Conservation (phyloP, 2,888 invertebrate genomes). For the Leucophora obtusa region DNA sequence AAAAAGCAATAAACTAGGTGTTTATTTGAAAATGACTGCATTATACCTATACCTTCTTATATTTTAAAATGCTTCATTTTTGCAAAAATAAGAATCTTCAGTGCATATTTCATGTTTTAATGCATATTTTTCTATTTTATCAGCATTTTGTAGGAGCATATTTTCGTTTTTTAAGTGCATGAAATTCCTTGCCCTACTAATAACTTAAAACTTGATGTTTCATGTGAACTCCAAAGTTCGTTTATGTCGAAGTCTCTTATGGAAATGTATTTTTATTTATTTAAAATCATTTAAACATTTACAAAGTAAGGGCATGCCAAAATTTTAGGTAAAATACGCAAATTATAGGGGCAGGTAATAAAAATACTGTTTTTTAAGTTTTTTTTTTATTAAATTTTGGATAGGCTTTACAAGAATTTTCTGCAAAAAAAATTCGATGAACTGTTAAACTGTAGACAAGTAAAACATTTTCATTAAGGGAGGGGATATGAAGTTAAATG, state of each 20-base stretch:
- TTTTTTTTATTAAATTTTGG: background rate
- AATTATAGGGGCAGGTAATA: background rate
- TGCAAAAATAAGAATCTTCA: too few species aligned
- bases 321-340: background rate
- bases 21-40: too few species aligned
- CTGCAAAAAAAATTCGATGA: conserved; percentile 9
- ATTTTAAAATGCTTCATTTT: too few species aligned
- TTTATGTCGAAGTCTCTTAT: background rate
- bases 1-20: too few species aligned
- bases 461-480: conserved; percentile 24
- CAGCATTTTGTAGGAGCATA: too few species aligned
- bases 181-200: too few species aligned
- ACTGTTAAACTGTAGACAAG: background rate
- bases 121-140: too few species aligned
- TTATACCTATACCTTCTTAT: too few species aligned
- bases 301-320: background rate
- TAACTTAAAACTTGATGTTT: background rate
- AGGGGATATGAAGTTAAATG: background rate
- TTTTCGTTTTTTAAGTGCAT: too few species aligned
- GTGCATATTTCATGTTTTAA: too few species aligned
- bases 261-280: background rate
- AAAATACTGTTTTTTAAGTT: background rate
- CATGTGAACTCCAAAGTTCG: background rate
- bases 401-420: background rate
- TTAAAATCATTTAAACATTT: background rate